These are phyloP conservation scores for Labrus mixtus DNA, from an alignment of 2,113 vertebrate species.

Conservation along the genomic window DNA sequence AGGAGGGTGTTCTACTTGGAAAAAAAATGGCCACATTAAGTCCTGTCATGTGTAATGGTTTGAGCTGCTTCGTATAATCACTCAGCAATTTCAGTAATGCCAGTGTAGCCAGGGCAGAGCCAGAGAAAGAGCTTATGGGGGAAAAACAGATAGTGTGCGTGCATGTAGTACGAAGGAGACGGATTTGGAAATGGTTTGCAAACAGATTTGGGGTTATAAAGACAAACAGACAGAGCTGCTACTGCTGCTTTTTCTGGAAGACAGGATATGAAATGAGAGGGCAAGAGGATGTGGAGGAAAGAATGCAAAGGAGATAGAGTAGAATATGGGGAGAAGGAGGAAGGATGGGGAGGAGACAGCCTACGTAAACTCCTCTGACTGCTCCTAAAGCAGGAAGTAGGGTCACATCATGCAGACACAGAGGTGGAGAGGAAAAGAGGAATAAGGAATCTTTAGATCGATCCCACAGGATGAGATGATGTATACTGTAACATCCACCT, in stretches of 20 bases:
- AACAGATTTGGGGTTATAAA: neutral
- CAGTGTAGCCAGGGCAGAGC: conserved; percentile 12
- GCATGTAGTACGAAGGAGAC: neutral
- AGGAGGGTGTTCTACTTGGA: conserved; percentile 16
- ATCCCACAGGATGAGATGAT: conserved; percentile 1
- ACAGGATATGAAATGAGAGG: conserved; percentile 44
- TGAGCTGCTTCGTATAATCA: conserved; percentile 62
- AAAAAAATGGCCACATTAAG: conserved; percentile 47
- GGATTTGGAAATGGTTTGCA: neutral
- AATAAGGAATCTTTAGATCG: conserved; percentile 3
- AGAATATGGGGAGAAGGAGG: conserved; percentile 43
- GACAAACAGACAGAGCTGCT: neutral
- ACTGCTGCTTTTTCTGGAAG: conserved; percentile 6
- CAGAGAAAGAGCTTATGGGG: conserved; percentile 4
- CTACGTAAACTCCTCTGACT: conserved; percentile 14
- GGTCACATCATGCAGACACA: neutral
- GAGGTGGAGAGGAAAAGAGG: neutral
- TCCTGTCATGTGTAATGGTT: conserved; percentile 68
- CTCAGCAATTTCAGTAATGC: conserved; percentile 60
- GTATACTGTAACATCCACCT: conserved; percentile 1
- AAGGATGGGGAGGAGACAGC: conserved; percentile 63
- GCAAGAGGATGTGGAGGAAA: conserved; percentile 56
- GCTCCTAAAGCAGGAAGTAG: conserved; percentile 33
- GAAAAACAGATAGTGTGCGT: neutral
- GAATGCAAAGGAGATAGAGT: conserved; percentile 37